A percentile compares a stretch with the other conserved stretches of the same genome.
These are phyloP conservation scores for Argyresthia goedartella DNA, from an alignment of 2,888 invertebrate species.

Conservation along the genomic window DNA sequence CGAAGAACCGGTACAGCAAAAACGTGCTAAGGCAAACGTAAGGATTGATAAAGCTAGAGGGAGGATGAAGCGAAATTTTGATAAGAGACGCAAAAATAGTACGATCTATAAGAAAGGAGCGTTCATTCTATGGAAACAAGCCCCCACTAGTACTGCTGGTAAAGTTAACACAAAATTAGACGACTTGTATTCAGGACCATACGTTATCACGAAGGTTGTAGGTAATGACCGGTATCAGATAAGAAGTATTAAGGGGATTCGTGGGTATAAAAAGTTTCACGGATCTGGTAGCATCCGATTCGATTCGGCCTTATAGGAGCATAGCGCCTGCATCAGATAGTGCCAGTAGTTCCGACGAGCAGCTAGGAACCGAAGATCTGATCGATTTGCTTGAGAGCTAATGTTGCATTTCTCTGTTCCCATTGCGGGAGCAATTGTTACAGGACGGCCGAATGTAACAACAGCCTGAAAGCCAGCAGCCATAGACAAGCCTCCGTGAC, in stretches of 20 bases:
- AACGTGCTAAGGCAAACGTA: not conserved
- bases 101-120: constrained; percentile 14
- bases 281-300: constrained; percentile 13
- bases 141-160: constrained; percentile 6
- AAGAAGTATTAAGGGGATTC: constrained; percentile 17
- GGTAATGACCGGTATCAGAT: constrained; percentile 21
- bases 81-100: constrained; percentile 8
- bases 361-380: constrained; percentile 17
- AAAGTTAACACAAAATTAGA: constrained; percentile 16
- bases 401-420: not conserved
- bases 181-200: constrained; percentile 6
- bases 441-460: constrained; percentile 15
- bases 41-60: not conserved
- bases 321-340: constrained; percentile 13
- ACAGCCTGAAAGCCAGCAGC: not conserved
- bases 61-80: constrained; percentile 12
- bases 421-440: constrained; percentile 6
- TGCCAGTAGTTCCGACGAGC: constrained; percentile 18
- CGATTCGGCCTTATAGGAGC: constrained; percentile 13
- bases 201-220: constrained; percentile 14
- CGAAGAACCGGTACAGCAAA: not conserved
- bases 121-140: constrained; percentile 13
- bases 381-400: not conserved
- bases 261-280: constrained; percentile 17
- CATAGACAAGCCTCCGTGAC: no score